Base-by-base conservation (phyloP, 2,888 invertebrate species). In the Bedellia somnulentella region DNA sequence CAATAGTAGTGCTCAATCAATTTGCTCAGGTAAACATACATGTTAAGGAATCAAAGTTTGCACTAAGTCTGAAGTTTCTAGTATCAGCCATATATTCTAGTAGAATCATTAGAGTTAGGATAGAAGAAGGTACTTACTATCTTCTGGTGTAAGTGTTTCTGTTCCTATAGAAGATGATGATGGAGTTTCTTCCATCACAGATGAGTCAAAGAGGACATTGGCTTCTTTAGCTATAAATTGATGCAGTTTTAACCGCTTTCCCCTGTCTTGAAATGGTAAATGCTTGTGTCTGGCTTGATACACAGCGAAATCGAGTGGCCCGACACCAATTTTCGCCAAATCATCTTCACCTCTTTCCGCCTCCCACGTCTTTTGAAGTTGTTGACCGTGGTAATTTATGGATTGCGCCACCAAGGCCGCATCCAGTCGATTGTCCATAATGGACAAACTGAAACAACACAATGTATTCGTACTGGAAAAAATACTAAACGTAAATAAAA, bases 191-290 rank as follows among this genome's bases (percentile, higher is more conserved):
- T 79, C 77, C 46, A 54, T 53, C 18, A 71, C 52, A 17, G 62
- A 78, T 38, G 61, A 55, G 55, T 79, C 85, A 55, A 88, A 94
- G 39, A 94, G 73, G 29, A 85, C 78, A 49, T 81, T 81, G 2
- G 92, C 89, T 62, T 93, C 93, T 48, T 88, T 88, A 6, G 88
- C 87, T 45, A 93, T 82, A 61, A 94, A 93, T 50, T 91, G 89
- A 51, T 92, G 90, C 24, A 94, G 71, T 52, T 90, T 91, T 31
- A 90, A 61, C 13, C 91, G 79, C 55, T 90, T 90, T 0, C 87
- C 86, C 36, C 91, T 81, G 58, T 91, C 91, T 59, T 89, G 87
- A 58, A 91, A 90, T 31, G 87, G 85, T 23, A 91, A 78, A 44
- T 85, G 84, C 55, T 89, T 90, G 49, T 89, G 89, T 15, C 91